Evolutionary conservation across 2,888 invertebrate species (phyloP).

Genomic region (Pelosia muscerda): DNA sequence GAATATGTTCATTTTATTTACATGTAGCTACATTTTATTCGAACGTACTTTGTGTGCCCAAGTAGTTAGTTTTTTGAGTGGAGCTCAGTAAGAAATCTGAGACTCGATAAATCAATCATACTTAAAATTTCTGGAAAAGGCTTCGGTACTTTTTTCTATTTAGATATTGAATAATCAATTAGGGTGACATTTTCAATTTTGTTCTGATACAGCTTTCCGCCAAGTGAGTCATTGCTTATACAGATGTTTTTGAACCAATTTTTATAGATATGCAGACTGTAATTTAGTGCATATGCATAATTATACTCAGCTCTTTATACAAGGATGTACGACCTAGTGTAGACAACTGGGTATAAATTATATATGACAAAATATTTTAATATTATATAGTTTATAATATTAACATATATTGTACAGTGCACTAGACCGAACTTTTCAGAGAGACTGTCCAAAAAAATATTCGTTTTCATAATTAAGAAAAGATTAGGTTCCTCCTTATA

Average conservation of each 20-base stretch:
- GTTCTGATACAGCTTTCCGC: constrained; percentile 33
- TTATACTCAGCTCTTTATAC: constrained; percentile 14
- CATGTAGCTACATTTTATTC: too few species aligned
- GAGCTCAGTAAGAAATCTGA: too few species aligned
- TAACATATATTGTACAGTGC: background rate
- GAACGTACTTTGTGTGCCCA: too few species aligned
- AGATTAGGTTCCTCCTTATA: too few species aligned
- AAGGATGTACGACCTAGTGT: background rate
- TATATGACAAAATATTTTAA: background rate
- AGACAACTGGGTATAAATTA: background rate
- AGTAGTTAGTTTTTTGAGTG: too few species aligned
- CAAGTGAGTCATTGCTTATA: constrained; percentile 42
- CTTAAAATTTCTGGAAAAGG: too few species aligned
- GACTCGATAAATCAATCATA: too few species aligned
- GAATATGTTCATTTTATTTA: too few species aligned
- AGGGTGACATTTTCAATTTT: constrained; percentile 20
- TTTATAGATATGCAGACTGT: constrained; percentile 34
- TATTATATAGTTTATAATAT: too few species aligned
- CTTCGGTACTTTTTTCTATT: background rate
- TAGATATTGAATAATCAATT: constrained; percentile 8
- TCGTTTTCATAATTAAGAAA: too few species aligned
- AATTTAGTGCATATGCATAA: constrained; percentile 35
- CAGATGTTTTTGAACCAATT: constrained; percentile 46
- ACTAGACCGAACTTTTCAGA: background rate
- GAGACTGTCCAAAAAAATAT: too few species aligned